Conservation (phyloP, 2,797 vertebrate species). For the Argentina silus region DNA sequence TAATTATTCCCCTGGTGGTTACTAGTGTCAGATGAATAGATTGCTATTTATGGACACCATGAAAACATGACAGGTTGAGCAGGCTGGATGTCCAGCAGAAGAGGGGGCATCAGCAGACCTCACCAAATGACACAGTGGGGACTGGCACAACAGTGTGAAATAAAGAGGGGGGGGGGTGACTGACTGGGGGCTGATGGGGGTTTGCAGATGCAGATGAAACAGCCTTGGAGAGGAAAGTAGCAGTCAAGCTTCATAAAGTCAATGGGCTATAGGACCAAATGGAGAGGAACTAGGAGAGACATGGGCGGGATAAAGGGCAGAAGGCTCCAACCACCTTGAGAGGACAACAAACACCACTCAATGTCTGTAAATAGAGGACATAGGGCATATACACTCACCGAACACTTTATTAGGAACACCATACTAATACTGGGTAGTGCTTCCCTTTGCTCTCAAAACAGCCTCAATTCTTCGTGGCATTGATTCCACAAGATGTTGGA, state of each 20-base stretch:
- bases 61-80: constrained; percentile 49
- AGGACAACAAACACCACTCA: background rate
- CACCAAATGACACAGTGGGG: constrained; percentile 47
- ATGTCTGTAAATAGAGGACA: background rate
- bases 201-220: constrained; percentile 72
- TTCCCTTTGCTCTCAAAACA: too few species aligned
- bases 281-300: constrained; percentile 77
- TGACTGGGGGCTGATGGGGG: constrained; percentile 50
- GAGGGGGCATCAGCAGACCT: constrained; percentile 52
- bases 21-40: constrained; percentile 48
- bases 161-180: constrained; percentile 29
- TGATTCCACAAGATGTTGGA: too few species aligned
- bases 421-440: too few species aligned
- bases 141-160: constrained; percentile 69
- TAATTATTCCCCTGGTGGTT: constrained; percentile 59
- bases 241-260: constrained; percentile 74
- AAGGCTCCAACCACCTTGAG: constrained; percentile 9
- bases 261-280: constrained; percentile 71
- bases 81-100: constrained; percentile 50
- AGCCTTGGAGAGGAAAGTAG: constrained; percentile 60
- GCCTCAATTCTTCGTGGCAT: too few species aligned
- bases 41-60: constrained; percentile 32
- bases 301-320: constrained; percentile 47
- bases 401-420: too few species aligned
- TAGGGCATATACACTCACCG: too few species aligned